Evolutionary conservation across 2,888 invertebrate species (phyloP).

Genomic region (Monochamus alternatus): DNA sequence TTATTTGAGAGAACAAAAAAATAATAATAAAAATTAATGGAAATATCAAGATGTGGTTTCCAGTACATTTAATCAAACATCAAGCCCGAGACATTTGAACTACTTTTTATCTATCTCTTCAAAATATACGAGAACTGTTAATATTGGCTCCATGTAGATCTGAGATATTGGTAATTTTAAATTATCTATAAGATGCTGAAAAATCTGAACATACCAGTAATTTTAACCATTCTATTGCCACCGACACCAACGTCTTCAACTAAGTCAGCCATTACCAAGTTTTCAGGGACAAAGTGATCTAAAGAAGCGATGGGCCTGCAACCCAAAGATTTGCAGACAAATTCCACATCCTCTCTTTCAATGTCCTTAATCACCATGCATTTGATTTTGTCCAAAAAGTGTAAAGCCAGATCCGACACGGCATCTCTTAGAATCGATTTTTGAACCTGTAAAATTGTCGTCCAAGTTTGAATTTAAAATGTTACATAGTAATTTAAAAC

Average conservation of each 20-base stretch:
- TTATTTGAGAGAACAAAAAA: no score
- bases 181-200: background rate
- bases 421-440: constrained; percentile 92
- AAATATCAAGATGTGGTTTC: no score
- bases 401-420: constrained; percentile 95
- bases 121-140: no score
- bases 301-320: constrained; percentile 98
- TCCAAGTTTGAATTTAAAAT: constrained; percentile 18
- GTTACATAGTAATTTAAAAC: constrained; percentile 35
- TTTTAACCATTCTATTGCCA: constrained; percentile 90
- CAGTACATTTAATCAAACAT: no score
- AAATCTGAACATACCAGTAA: constrained; percentile 63
- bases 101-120: no score
- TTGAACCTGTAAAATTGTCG: constrained; percentile 69
- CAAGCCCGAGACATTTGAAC: no score
- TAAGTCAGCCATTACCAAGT: constrained; percentile 91
- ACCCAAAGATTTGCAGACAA: constrained; percentile 94
- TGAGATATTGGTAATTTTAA: constrained; percentile 28
- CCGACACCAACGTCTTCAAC: constrained; percentile 95
- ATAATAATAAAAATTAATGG: no score
- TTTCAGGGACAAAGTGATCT: constrained; percentile 96
- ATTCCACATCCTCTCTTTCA: constrained; percentile 98
- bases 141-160: no score
- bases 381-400: constrained; percentile 99
- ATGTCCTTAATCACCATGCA: constrained; percentile 98